Percentiles rank a stretch among this genome's conserved stretches.
These are phyloP conservation scores for Thereva nobilitata DNA, from an alignment of 2,888 invertebrate genomes.

Conservation along the genomic window DNA sequence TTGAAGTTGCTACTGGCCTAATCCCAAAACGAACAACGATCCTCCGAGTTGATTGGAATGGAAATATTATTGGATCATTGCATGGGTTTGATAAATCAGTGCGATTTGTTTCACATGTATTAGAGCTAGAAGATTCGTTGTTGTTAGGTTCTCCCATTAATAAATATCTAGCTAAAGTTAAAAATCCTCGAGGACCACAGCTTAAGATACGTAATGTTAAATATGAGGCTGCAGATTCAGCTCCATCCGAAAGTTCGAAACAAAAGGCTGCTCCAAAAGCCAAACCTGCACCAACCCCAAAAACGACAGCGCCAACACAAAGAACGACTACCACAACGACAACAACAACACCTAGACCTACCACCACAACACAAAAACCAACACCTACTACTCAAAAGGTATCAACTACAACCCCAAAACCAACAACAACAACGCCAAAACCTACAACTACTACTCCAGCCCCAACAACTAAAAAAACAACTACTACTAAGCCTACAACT, in stretches of 20 bases:
- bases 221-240: conserved; percentile 53
- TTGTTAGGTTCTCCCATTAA: conserved; percentile 71
- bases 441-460: conserved; percentile 44
- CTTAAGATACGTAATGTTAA: conserved; percentile 54
- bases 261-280: conserved; percentile 37
- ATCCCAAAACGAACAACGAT: conserved; percentile 62
- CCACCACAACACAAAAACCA: conserved; percentile 44
- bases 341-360: conserved; percentile 45
- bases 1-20: conserved; percentile 59
- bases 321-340: conserved; percentile 47
- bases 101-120: conserved; percentile 66
- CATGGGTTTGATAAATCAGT: conserved; percentile 66
- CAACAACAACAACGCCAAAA: conserved; percentile 41
- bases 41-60: conserved; percentile 71
- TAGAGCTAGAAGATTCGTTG: conserved; percentile 67
- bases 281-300: conserved; percentile 43
- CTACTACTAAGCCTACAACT: conserved; percentile 44
- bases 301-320: conserved; percentile 44
- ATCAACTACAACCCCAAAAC: conserved; percentile 39
- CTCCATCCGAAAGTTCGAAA: conserved; percentile 27
- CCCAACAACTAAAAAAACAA: conserved; percentile 45
- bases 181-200: conserved; percentile 57
- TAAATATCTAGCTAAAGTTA: conserved; percentile 68
- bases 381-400: conserved; percentile 41
- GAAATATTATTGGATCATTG: conserved; percentile 71